Conservation (phyloP, 2,888 invertebrate species). For the Ptychoptera albimana region DNA sequence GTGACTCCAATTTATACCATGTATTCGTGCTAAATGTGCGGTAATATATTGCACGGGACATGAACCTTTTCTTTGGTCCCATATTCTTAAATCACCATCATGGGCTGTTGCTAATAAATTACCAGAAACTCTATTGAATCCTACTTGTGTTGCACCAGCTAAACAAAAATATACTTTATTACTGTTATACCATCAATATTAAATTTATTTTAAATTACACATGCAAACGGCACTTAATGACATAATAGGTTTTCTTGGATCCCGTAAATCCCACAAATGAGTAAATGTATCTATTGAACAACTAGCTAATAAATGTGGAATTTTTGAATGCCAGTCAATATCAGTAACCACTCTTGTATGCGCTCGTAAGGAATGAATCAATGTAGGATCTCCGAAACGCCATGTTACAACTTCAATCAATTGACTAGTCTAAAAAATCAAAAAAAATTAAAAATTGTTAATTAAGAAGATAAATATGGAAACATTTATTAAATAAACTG, state of each 20-base stretch:
- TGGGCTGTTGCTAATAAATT: slow-evolving; percentile 85
- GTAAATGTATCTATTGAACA: slow-evolving; percentile 90
- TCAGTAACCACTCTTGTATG: slow-evolving; percentile 81
- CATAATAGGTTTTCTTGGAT: slow-evolving; percentile 63
- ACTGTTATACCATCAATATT: not conserved
- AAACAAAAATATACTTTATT: slow-evolving; percentile 3
- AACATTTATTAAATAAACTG: slow-evolving; percentile 20
- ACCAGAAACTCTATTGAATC: slow-evolving; percentile 77
- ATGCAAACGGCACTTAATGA: slow-evolving; percentile 80
- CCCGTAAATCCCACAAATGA: slow-evolving; percentile 84
- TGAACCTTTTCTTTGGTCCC: slow-evolving; percentile 83
- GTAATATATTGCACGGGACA: slow-evolving; percentile 85
- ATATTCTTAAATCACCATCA: slow-evolving; percentile 88
- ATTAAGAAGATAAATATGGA: slow-evolving; percentile 1
- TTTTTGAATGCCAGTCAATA: slow-evolving; percentile 77
- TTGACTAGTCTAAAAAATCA: slow-evolving; percentile 55
- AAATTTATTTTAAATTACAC: slow-evolving; percentile 18
- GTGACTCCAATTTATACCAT: slow-evolving; percentile 90
- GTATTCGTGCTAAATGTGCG: slow-evolving; percentile 79
- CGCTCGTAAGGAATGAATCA: slow-evolving; percentile 55
- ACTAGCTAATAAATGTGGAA: slow-evolving; percentile 63
- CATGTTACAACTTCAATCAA: slow-evolving; percentile 74
- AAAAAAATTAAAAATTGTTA: slow-evolving; percentile 3
- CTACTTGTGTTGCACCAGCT: slow-evolving; percentile 86
- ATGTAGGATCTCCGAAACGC: slow-evolving; percentile 53